These are phyloP conservation scores for Sphenopsis melanotis DNA, from an alignment of 2,797 vertebrate species.

Conservation along the genomic window DNA sequence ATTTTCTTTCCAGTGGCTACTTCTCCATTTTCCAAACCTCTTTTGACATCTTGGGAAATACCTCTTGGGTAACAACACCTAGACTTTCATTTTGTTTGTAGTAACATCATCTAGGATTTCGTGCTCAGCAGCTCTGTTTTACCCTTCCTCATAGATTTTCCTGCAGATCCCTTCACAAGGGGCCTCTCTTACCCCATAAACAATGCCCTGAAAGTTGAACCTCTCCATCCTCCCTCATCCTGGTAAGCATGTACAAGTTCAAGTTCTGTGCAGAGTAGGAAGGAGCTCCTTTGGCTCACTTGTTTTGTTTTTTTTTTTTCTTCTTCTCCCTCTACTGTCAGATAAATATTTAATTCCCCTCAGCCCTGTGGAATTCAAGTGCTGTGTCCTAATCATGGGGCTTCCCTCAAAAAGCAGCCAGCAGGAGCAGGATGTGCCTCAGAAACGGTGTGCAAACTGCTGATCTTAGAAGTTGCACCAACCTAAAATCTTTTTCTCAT, in stretches of 20 bases:
- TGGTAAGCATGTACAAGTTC: fast-evolving
- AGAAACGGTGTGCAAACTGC: background rate
- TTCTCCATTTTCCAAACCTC: background rate
- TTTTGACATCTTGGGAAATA: background rate
- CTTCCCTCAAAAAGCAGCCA: background rate
- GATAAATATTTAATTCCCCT: background rate
- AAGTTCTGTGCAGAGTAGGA: background rate
- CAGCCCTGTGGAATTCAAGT: background rate
- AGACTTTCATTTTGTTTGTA: background rate
- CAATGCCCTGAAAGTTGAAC: background rate
- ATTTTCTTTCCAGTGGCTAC: background rate
- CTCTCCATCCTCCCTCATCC: background rate
- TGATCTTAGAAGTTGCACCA: background rate
- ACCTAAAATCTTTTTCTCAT: background rate
- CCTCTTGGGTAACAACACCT: background rate
- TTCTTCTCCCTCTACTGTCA: background rate
- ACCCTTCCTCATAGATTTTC: background rate
- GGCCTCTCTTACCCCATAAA: background rate
- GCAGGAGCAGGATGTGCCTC: background rate
- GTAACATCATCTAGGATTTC: background rate
- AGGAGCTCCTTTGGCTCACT: background rate
- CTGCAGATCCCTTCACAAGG: background rate
- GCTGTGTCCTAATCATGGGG: background rate
- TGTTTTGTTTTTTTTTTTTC: background rate
- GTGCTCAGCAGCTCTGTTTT: background rate